Evolutionary conservation across 2,888 invertebrate species (phyloP), one percentile per base, ranked within the genome.

Genomic region (Diloba caeruleocephala): DNA sequence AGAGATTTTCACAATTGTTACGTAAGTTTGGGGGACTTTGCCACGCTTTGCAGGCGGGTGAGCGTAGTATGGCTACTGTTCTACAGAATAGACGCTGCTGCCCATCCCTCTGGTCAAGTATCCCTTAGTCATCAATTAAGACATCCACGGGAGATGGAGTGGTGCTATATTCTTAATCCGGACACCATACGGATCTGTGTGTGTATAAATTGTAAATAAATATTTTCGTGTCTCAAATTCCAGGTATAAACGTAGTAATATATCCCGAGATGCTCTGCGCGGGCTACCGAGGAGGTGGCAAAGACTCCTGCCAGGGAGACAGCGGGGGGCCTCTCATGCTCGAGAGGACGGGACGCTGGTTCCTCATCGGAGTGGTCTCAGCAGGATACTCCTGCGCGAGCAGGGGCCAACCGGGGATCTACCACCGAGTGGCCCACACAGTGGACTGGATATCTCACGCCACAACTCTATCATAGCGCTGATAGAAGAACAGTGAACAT

Each of bases 211-310:
- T 19, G 19, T 6, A 4, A 19, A 19, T 12, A 0, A 15, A 32
- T 13, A 32, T 19, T 2, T 19, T 12, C n/a, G 7, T 21, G 23
- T 39, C 31, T 50, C 10, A 38, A 14, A 28, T 78, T 84, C 13
- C 85, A 94, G 97, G 97, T 43, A 97, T 97, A 75, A 97, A 97
- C 82, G 97, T 97, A 29, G 96, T 98, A 10, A 98, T 98, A 78
- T 98, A 98, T 87, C 98, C 98, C 32, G 98, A 98, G 88, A 98
- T 98, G 98, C 95, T 98, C 87, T 98, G 98, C 83, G 98, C 98
- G 0, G 98, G 98, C 1, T 98, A 98, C 85, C 95, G 97, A 42
- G 96, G 96, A 17, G 98, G 98, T 0, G 98, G 98, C 21, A 96
- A 97, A 75, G 97, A 97, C 87, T 96, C 96, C 66, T 94, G 94